Evolutionary conservation across 2,113 vertebrate species (phyloP), one percentile per base, ranked within the genome.

Genomic region (Myocastor coypus): DNA sequence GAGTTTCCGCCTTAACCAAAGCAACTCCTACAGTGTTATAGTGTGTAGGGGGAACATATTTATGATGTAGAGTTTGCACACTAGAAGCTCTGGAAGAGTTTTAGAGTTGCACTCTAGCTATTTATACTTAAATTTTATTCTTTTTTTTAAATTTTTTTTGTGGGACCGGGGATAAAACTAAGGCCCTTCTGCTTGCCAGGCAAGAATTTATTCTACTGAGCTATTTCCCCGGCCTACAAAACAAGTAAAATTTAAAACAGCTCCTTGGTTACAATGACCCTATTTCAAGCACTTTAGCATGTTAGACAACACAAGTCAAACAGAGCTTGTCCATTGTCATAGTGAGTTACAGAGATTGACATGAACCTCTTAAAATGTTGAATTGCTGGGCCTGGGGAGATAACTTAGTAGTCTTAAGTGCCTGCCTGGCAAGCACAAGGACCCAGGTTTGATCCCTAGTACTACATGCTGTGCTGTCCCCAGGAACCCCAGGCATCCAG

Each of bases 1-100:
- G 69, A 95, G 89, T 97, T 96, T 87, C 97, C 80, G 69, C 64
- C 66, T 30, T 85, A 88, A 98, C 97, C 98, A 97, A 97, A 97
- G 84, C 94, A 83, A 42, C 94, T 97, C 97, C 92, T 86, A 0
- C 19, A 28, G 88, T 83, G 92, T 91, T 95, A 3, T 0, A 22
- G 66, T 37, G 57, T 7, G 42, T 7, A 77, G 42, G 19, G 0
- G 19, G 1, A 78, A 86, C 85, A 89, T 46, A 5, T 92, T 6
- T 69, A 77, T 24, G 86, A 71, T 75, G 69, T 64, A 28, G 9
- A 2, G 0, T 59, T 91, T 40, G 52, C 37, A 0, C 11, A 12
- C 61, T 22, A 11, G 34, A 0, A 82, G 71, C 69, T 46, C 59
- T 8, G 83, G 82, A 83, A 40, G 82, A 69, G 88, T 6, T 40